Evolutionary conservation across 1,140 invertebrate species (phyloP).

Genomic region (Drosophila nigromelanica): DNA sequence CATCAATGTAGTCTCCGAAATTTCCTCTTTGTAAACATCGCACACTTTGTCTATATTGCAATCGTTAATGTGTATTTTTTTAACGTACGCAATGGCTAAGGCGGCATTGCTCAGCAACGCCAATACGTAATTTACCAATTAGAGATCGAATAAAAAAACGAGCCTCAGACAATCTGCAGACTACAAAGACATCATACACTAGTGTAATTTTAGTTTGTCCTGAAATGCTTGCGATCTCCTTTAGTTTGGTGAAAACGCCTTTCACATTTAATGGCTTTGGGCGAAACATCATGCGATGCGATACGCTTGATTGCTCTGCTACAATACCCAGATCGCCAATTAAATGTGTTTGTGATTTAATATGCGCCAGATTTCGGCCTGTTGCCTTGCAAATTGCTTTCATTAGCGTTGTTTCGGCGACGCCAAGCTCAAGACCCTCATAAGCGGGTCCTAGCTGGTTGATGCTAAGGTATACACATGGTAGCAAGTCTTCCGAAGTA

Average conservation of each 20-base stretch:
- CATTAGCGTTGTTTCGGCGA: constrained; percentile 97
- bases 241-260: constrained; percentile 93
- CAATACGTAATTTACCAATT: constrained; percentile 97
- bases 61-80: constrained; percentile 87
- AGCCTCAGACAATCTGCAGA: constrained; percentile 95
- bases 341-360: constrained; percentile 91
- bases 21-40: constrained; percentile 87
- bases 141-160: constrained; percentile 94
- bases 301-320: constrained; percentile 94
- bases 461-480: constrained; percentile 96
- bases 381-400: constrained; percentile 98
- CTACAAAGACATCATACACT: constrained; percentile 97
- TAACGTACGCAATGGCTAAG: constrained; percentile 91
- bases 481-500: constrained; percentile 94
- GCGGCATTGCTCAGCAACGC: constrained; percentile 99
- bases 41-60: constrained; percentile 87
- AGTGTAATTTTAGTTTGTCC: constrained; percentile 90
- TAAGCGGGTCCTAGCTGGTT: constrained; percentile 98
- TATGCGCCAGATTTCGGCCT: constrained; percentile 92
- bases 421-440: constrained; percentile 94
- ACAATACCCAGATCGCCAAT: constrained; percentile 97
- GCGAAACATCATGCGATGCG: constrained; percentile 95
- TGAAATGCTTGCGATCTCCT: constrained; percentile 94
- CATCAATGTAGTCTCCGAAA: constrained; percentile 91
- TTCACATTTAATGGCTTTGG: constrained; percentile 88